Percentiles rank a stretch among this genome's conserved stretches.
These are phyloP conservation scores for Falco cherrug DNA, from an alignment of 2,797 vertebrate species.

Conservation along the genomic window DNA sequence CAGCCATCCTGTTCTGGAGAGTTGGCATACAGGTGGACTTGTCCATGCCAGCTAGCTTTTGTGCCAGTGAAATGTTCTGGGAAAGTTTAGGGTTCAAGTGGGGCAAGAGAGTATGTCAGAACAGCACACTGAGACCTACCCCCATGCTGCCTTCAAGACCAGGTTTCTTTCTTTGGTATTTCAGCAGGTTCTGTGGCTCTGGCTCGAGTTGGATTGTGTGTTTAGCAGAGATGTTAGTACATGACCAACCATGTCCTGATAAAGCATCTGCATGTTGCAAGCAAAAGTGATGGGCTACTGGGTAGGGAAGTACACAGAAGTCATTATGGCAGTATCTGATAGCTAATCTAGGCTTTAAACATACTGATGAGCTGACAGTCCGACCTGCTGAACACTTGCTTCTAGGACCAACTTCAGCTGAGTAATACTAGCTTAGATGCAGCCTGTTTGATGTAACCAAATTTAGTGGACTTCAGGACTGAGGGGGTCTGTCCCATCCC, in stretches of 20 bases:
- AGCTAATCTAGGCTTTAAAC: not conserved
- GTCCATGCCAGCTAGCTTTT: not conserved
- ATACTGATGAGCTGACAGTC: not conserved
- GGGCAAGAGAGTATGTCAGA: not conserved
- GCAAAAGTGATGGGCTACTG: not conserved
- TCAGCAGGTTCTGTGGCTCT: not conserved
- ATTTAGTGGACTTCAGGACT: not conserved
- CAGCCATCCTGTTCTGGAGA: not conserved
- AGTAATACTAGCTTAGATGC: not conserved
- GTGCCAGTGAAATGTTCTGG: not conserved
- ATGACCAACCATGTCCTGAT: not conserved
- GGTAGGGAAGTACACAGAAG: not conserved
- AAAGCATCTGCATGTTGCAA: not conserved
- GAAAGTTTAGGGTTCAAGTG: not conserved
- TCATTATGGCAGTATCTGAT: not conserved
- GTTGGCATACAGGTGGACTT: not conserved
- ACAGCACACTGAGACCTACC: not conserved
- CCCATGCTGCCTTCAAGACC: not conserved
- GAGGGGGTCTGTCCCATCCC: not conserved
- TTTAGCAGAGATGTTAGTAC: not conserved
- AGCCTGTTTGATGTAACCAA: not conserved
- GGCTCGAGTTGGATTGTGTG: not conserved
- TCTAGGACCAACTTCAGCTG: not conserved
- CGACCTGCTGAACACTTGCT: not conserved
- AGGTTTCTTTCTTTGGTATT: not conserved